Base-by-base conservation (phyloP, 2,113 vertebrate genomes). In the Scophthalmus maximus region DNA sequence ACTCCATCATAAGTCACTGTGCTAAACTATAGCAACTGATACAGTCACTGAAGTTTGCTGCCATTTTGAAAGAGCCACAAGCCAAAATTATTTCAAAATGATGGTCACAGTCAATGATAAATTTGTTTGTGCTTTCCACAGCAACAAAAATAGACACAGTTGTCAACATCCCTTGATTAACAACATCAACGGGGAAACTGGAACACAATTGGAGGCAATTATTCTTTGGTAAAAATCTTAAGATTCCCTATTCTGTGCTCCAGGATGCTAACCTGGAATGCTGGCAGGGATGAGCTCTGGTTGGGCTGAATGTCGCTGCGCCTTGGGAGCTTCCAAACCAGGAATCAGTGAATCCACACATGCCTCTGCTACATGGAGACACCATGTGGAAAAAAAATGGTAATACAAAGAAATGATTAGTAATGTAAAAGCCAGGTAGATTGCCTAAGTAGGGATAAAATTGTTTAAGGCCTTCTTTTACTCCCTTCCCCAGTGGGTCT, bases 261-360 rank as follows among this genome's bases (percentile, higher is more conserved):
- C 49, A 77, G 51, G 70, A 73, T 62, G 78, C 96, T 95, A 91
- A 99, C 97, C 97, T 97, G 96, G 92, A 58, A 96, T 87, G 91
- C 87, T 94, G 27, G 93, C 89, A 73, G 94, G 90, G 61, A 93
- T 82, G 2, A 94, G 89, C 72, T 98, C 96, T 0, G 92, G 89
- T 82, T 96, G 96, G 23, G 93, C 93, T 81, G 93, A 70, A 7
- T 95, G 93, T 71, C 91, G 90, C 76, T 95, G 96, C 51, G 94
- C 82, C 89, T 92, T 86, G 0, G 95, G 95, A 10, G 95, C 93
- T 91, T 98, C 96, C 63, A 99, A 92, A 88, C 97, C 96, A 0
- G 96, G 95, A 53, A 99, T 98, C 58, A 99, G 93, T 61, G 96
- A 95, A 89, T 97, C 96, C 83, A 97, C 93, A 63, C 92, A 93